These are phyloP conservation scores for Rhorus exstirpatorius DNA, from an alignment of 2,888 invertebrate genomes.

Conservation along the genomic window DNA sequence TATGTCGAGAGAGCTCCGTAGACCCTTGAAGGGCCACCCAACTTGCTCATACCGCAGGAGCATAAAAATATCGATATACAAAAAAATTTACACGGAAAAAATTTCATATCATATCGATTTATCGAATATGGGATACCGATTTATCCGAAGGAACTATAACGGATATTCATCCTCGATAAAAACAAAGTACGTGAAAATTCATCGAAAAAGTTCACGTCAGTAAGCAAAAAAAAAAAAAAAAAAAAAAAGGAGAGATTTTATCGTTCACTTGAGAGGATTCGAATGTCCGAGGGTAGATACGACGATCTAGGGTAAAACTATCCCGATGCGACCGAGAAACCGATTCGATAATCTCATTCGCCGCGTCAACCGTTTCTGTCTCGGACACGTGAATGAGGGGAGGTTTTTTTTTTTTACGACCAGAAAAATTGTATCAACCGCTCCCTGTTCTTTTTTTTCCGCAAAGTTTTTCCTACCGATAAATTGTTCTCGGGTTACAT, in stretches of 20 bases:
- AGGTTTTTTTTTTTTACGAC: conserved; percentile 29
- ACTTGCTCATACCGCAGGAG: no score
- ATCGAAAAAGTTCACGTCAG: conserved; percentile 12
- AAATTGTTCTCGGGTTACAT: conserved; percentile 19
- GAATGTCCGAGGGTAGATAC: conserved; percentile 7
- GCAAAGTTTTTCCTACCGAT: not conserved
- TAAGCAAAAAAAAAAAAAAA: no score
- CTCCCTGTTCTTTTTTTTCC: conserved; percentile 5
- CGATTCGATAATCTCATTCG: conserved; percentile 34
- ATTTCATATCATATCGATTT: conserved; percentile 19
- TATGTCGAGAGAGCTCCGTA: no score
- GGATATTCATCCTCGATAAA: conserved; percentile 27
- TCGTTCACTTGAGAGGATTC: conserved; percentile 21
- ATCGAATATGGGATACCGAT: conserved; percentile 16
- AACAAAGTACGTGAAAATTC: conserved; percentile 26
- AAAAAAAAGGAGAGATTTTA: conserved; percentile 39
- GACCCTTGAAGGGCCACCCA: no score
- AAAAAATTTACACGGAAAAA: not conserved
- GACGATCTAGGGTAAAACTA: conserved; percentile 33
- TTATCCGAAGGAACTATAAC: conserved; percentile 5
- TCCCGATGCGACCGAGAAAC: conserved; percentile 2
- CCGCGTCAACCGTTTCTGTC: conserved; percentile 56
- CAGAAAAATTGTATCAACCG: conserved; percentile 48
- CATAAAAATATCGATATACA: not conserved
- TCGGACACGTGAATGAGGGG: conserved; percentile 57